These are phyloP conservation scores for Pterocles gutturalis DNA, from an alignment of 2,113 vertebrate species.

Conservation along the genomic window DNA sequence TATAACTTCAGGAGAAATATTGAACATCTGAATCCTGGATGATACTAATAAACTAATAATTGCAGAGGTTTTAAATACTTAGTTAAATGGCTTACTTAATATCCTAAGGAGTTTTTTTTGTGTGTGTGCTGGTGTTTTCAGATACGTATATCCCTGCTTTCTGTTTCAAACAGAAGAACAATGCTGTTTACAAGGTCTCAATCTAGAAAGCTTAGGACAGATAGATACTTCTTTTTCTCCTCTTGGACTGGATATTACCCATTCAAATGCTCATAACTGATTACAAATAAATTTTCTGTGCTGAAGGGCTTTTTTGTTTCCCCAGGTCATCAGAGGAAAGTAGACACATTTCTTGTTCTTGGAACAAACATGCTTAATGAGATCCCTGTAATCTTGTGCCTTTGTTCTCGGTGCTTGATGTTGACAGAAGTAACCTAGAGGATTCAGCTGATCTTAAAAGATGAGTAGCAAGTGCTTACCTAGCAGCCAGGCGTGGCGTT, in stretches of 20 bases:
- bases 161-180: neutral
- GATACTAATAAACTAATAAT: constrained; percentile 88
- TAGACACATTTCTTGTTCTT: neutral
- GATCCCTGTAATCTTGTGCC: neutral
- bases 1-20: constrained; percentile 83
- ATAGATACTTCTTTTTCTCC: neutral
- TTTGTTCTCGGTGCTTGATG: neutral
- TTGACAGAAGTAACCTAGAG: constrained; percentile 4
- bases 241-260: neutral
- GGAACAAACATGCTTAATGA: neutral
- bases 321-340: constrained; percentile 27
- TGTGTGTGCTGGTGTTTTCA: constrained; percentile 1
- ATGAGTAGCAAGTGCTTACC: neutral
- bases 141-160: neutral
- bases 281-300: neutral
- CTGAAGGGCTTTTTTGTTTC: constrained; percentile 42
- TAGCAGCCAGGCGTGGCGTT: fast-evolving
- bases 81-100: constrained; percentile 77
- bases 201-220: neutral
- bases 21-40: constrained; percentile 85
- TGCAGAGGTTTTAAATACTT: constrained; percentile 85
- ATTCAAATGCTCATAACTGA: neutral
- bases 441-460: neutral
- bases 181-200: neutral
- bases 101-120: neutral